Conservation (phyloP, 1,140 invertebrate genomes). For the Bombus fervidus region DNA sequence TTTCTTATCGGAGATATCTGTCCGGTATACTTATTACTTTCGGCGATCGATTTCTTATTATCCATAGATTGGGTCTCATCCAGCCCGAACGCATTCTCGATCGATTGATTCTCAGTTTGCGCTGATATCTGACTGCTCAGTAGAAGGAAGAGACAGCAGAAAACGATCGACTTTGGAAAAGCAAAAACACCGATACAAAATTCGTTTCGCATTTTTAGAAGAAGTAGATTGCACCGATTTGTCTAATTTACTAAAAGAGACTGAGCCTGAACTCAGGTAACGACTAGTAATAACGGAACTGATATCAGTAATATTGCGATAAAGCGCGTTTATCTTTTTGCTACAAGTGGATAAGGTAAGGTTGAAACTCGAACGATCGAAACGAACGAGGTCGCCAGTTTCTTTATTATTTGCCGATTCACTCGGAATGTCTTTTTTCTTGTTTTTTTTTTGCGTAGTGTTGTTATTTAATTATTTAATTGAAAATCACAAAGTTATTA, state of each 20-base stretch:
- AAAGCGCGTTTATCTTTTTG: constrained; percentile 68
- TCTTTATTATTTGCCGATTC: background rate
- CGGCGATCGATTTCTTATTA: background rate
- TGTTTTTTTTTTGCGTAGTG: background rate
- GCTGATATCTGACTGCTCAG: background rate
- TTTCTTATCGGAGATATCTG: background rate
- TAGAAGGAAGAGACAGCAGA: constrained; percentile 7
- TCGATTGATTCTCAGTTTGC: constrained; percentile 46
- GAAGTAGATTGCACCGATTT: constrained; percentile 45
- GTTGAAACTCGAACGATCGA: constrained; percentile 13
- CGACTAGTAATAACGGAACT: constrained; percentile 62
- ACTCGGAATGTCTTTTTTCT: background rate
- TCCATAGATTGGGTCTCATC: background rate
- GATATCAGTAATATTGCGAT: constrained; percentile 68
- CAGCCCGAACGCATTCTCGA: constrained; percentile 65
- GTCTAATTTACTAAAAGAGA: constrained; percentile 51
- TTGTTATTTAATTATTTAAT: background rate
- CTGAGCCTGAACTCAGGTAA: constrained; percentile 56
- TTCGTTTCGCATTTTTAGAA: constrained; percentile 57
- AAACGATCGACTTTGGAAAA: constrained; percentile 17
- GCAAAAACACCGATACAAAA: constrained; percentile 9
- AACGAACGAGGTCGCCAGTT: constrained; percentile 1
- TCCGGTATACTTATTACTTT: background rate
- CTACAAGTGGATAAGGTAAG: constrained; percentile 52
- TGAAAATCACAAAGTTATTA: constrained; percentile 18